Evolutionary conservation across 2,113 vertebrate species (phyloP).

Genomic region (Strix aluco): DNA sequence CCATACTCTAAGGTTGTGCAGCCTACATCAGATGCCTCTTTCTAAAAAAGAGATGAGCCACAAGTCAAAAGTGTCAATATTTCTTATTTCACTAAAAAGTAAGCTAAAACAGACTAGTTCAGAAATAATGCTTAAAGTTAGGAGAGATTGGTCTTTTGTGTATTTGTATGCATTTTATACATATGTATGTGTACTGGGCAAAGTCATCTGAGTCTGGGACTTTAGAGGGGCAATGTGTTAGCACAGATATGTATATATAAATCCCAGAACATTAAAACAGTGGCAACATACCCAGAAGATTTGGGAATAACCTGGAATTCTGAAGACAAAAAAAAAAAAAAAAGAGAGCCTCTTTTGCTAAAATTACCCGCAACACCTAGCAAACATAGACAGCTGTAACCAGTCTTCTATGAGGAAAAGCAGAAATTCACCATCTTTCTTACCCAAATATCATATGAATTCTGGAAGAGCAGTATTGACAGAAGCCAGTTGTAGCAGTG

Average conservation of each 20-base stretch:
- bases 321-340: not conserved
- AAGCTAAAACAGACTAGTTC: not conserved
- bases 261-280: not conserved
- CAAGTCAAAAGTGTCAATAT: not conserved
- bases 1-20: not conserved
- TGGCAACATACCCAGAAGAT: not conserved
- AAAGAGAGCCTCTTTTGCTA: not conserved
- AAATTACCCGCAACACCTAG: not conserved
- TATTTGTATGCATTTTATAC: not conserved
- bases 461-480: not conserved
- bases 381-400: fast-evolving
- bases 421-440: not conserved
- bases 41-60: not conserved
- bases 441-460: not conserved
- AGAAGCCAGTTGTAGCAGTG: not conserved
- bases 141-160: not conserved
- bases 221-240: not conserved
- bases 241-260: not conserved
- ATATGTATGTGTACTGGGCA: not conserved
- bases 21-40: not conserved
- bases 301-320: not conserved
- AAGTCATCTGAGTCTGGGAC: not conserved
- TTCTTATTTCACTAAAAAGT: not conserved
- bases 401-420: not conserved
- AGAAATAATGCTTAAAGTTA: not conserved